A percentile compares a stretch with the other conserved stretches of the same genome.
phyloP scores from a whole-genome alignment of 2,113 vertebrate species.

The Chloropsis hardwickii region DNA sequence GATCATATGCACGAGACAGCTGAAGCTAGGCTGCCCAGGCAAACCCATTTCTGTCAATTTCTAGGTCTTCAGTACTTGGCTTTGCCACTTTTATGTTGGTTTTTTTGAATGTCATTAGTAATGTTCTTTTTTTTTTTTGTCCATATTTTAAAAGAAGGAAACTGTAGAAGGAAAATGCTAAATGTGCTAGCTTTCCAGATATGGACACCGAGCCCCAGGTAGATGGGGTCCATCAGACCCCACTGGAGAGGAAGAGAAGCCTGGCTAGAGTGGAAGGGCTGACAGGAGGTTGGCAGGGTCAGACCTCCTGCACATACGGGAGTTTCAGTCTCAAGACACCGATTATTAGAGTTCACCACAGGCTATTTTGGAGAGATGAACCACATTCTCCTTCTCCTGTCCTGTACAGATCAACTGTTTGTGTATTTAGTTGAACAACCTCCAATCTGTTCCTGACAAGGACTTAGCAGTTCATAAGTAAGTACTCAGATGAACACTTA shows the following conservation, averaged over 20 bases:
- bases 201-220: background rate
- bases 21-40: background rate
- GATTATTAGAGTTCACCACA: background rate
- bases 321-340: background rate
- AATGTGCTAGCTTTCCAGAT: background rate
- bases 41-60: background rate
- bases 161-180: background rate
- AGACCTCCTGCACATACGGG: accelerated
- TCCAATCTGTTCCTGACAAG: background rate
- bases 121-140: background rate
- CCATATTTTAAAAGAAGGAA: background rate
- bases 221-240: background rate
- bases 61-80: background rate
- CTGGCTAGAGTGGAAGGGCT: background rate
- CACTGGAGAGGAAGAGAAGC: background rate
- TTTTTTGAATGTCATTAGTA: background rate
- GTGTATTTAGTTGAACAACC: background rate
- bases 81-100: background rate
- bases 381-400: background rate
- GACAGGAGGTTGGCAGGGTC: background rate
- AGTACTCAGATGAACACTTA: background rate
- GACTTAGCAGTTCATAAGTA: background rate
- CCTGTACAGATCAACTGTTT: background rate
- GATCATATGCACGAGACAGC: background rate
- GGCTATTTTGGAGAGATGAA: background rate